Evolutionary conservation across 2,113 vertebrate species (phyloP).

Genomic region (Rhea americana): DNA sequence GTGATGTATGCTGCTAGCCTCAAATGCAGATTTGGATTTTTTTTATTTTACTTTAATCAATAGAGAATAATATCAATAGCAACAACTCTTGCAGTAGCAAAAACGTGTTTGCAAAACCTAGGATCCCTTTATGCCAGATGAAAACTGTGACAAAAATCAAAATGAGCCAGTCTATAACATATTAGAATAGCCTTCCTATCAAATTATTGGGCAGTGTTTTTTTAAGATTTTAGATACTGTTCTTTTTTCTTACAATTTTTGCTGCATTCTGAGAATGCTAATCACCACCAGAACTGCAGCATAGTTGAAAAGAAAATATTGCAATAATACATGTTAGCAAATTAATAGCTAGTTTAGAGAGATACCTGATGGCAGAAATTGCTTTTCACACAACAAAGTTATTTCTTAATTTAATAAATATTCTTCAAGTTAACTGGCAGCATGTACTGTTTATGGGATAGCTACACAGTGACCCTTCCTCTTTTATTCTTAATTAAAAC

Average conservation of each 20-base stretch:
- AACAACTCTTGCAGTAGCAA: not conserved
- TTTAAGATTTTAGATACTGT: not conserved
- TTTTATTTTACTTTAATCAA: not conserved
- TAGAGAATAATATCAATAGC: not conserved
- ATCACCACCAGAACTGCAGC: constrained; percentile 14
- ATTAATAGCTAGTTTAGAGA: constrained; percentile 21
- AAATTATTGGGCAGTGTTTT: not conserved
- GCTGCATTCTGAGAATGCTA: constrained; percentile 6
- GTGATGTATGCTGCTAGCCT: not conserved
- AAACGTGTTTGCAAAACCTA: not conserved
- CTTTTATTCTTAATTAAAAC: not conserved
- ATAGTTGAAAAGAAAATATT: constrained; percentile 26
- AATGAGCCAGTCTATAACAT: not conserved
- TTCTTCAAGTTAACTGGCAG: not conserved
- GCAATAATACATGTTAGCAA: constrained; percentile 15
- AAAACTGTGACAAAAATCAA: not conserved
- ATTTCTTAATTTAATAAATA: constrained; percentile 31
- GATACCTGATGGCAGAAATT: not conserved
- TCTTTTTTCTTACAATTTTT: not conserved
- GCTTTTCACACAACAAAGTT: not conserved
- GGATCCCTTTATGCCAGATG: not conserved
- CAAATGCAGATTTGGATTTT: not conserved
- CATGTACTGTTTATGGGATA: not conserved
- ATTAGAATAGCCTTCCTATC: not conserved
- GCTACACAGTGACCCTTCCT: not conserved